These are phyloP conservation scores for Sciurus vulgaris DNA, from an alignment of 2,797 vertebrate species.

Conservation along the genomic window DNA sequence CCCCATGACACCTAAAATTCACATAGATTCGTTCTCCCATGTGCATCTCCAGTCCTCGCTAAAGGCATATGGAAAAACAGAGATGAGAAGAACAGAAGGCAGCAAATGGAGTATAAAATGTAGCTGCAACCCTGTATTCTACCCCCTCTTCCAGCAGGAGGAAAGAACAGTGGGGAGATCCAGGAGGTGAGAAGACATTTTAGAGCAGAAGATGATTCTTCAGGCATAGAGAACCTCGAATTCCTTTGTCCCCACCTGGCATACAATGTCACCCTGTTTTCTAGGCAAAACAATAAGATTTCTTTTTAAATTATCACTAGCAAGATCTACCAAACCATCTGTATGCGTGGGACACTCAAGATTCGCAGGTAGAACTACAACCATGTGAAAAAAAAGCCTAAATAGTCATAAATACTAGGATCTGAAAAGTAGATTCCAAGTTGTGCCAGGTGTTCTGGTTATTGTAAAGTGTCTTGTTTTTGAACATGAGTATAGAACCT, in stretches of 20 bases:
- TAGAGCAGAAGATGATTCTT: conserved; percentile 49
- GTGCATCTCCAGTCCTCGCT: conserved; percentile 8
- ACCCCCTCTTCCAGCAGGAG: conserved; percentile 38
- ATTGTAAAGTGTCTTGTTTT: not conserved
- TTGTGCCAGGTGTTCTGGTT: conserved; percentile 5
- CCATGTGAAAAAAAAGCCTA: conserved; percentile 1
- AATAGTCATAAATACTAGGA: conserved; percentile 60
- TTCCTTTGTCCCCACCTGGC: conserved; percentile 26
- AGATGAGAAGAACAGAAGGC: conserved; percentile 68
- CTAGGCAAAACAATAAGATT: conserved; percentile 26
- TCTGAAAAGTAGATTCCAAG: conserved; percentile 42
- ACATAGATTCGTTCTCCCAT: not conserved
- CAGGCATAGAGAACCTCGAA: not conserved
- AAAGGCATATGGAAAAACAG: conserved; percentile 42
- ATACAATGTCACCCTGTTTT: not conserved
- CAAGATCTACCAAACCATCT: conserved; percentile 60
- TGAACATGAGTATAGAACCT: not conserved
- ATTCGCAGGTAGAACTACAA: conserved; percentile 46
- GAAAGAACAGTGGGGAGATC: not conserved
- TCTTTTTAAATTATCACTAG: not conserved
- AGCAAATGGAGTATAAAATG: conserved; percentile 64
- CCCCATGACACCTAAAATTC: conserved; percentile 40
- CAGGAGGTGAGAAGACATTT: conserved; percentile 59
- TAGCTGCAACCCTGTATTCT: not conserved
- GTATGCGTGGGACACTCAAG: not conserved